These are phyloP conservation scores for Cydia amplana DNA, from an alignment of 1,140 invertebrate species.

Conservation along the genomic window DNA sequence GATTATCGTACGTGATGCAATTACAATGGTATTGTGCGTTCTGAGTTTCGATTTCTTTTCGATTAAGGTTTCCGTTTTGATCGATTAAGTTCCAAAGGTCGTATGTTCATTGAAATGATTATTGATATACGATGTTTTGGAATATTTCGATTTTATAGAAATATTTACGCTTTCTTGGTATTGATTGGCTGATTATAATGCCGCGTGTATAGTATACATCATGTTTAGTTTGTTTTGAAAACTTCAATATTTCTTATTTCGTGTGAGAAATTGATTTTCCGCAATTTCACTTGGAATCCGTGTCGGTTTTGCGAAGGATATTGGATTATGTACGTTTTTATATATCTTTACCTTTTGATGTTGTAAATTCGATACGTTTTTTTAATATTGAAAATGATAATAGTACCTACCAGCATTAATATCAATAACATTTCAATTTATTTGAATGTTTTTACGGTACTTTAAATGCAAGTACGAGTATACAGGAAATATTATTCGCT, in stretches of 20 bases:
- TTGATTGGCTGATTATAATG: slow-evolving; percentile 55
- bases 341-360: background rate
- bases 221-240: slow-evolving; percentile 24
- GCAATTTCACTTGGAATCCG: background rate
- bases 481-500: no score
- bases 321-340: background rate
- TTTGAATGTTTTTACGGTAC: no score
- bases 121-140: background rate
- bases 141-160: slow-evolving; percentile 46
- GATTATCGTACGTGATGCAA: slow-evolving; percentile 78
- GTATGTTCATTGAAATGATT: background rate
- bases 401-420: background rate
- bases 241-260: background rate
- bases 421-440: no score
- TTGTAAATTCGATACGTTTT: slow-evolving; percentile 1
- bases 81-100: slow-evolving; percentile 38
- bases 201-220: slow-evolving; percentile 47
- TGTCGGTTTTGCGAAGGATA: background rate
- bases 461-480: no score
- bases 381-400: background rate
- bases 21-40: slow-evolving; percentile 70
- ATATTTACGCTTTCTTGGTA: slow-evolving; percentile 67
- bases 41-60: slow-evolving; percentile 69
- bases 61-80: slow-evolving; percentile 55
- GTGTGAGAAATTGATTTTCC: slow-evolving; percentile 15